Conservation (phyloP, 1,140 invertebrate genomes). For the Pseudomyrmex sp. region DNA sequence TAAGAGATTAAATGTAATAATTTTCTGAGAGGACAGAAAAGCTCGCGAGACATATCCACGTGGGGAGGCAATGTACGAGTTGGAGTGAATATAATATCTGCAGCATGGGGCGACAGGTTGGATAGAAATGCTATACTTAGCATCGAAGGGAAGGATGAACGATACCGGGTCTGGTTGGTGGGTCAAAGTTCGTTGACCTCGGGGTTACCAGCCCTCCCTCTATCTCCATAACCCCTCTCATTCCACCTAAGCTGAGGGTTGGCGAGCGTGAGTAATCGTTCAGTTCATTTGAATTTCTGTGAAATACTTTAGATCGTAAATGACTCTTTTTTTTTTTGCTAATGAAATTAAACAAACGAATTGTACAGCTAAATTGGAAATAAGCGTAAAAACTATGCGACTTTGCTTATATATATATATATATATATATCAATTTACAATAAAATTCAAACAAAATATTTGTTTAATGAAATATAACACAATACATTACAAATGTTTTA, state of each 20-base stretch:
- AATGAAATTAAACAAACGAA: constrained; percentile 11
- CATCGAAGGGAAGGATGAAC: constrained; percentile 58
- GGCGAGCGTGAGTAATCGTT: constrained; percentile 66
- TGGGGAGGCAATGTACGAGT: constrained; percentile 35
- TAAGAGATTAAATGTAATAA: constrained; percentile 51
- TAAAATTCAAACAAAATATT: not conserved
- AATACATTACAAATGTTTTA: not conserved
- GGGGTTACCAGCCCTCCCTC: constrained; percentile 59
- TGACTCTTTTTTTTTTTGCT: constrained; percentile 3
- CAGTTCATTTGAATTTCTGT: constrained; percentile 70
- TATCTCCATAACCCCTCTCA: constrained; percentile 46
- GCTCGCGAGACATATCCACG: not conserved
- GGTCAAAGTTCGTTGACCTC: constrained; percentile 83
- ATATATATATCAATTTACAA: not conserved
- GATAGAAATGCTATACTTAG: constrained; percentile 77
- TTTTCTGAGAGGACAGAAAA: constrained; percentile 35
- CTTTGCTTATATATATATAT: not conserved
- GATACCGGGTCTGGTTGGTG: constrained; percentile 75
- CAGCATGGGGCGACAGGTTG: constrained; percentile 75
- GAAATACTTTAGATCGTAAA: constrained; percentile 59
- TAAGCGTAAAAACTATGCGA: not conserved
- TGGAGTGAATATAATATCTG: constrained; percentile 70
- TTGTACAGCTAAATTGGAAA: not conserved
- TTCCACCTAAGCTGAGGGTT: constrained; percentile 64
- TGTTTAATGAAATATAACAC: not conserved